Percentiles rank a stretch among this genome's conserved stretches.
Evolutionary conservation across 2,888 invertebrate genomes (phyloP).

Genomic region (Troides aeacus): DNA sequence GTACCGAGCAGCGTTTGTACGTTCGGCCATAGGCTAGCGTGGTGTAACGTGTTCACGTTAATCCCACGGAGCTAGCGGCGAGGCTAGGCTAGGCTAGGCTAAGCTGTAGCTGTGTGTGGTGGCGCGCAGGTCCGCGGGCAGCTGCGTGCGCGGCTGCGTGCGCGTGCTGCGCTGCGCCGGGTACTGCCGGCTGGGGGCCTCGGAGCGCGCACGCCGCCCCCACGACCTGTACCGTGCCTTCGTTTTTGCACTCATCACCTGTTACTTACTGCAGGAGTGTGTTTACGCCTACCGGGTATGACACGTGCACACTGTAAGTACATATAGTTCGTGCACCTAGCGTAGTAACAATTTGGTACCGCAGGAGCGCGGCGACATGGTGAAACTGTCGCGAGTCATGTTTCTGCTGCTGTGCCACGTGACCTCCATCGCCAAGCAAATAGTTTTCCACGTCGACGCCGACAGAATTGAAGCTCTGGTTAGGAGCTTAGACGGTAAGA

Average conservation of each 20-base stretch:
- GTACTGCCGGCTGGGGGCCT: conserved; percentile 9
- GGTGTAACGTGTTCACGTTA: background rate
- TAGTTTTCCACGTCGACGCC: conserved; percentile 52
- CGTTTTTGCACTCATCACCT: conserved; percentile 43
- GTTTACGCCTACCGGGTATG: conserved; percentile 53
- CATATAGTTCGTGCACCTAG: background rate
- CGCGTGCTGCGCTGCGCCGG: conserved; percentile 38
- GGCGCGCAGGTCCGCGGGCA: conserved; percentile 31
- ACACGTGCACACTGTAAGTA: background rate
- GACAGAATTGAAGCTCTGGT: conserved; percentile 43
- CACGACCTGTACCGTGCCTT: conserved; percentile 44
- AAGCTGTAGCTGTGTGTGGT: background rate
- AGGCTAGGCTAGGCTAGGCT: background rate
- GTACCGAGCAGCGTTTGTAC: background rate
- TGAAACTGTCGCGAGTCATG: conserved; percentile 64
- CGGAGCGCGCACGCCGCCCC: conserved; percentile 12
- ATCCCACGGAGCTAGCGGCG: background rate
- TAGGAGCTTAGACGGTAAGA: conserved; percentile 40
- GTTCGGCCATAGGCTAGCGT: background rate
- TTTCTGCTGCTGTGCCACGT: conserved; percentile 70
- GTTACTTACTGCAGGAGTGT: conserved; percentile 51
- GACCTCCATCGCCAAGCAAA: conserved; percentile 64
- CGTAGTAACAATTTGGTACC: background rate
- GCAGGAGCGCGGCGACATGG: conserved; percentile 59
- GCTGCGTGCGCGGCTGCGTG: conserved; percentile 43